Evolutionary conservation across 2,113 vertebrate genomes (phyloP), one percentile per base, ranked within the genome.

Genomic region (Alectura lathami): DNA sequence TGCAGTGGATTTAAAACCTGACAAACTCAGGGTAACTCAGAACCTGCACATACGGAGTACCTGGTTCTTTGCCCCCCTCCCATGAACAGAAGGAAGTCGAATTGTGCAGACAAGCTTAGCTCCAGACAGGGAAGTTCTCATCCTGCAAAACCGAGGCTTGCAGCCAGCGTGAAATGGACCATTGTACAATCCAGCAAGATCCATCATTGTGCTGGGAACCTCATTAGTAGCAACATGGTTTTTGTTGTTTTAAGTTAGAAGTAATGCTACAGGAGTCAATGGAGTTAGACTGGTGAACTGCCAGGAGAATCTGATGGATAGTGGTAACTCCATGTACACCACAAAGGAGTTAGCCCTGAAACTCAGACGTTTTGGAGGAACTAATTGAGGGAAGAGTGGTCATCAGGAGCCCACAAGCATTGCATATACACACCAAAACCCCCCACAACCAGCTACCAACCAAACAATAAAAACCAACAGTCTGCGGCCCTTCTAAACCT

Each of bases 61-160:
- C 40, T 2, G 16, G 9, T 21, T 14, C 69, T 45, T 32, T 50
- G 57, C n/a, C 13, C 10, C 42, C 42, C 0, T 3, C 75, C 53
- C 29, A 0, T 0, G 3, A 32, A 8, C 42, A 1, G 22, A 17
- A 10, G 5, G 21, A 18, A 21, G 32, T 1, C 3, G 13, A 6
- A 1, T 10, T 0, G 2, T 0, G 56, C 32, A 3, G 72, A 13
- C 6, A 1, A 4, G 0, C 29, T 4, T 2, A 20, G 59, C 76
- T 38, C 62, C 74, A 8, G 84, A 29, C 78, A 6, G 42, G 14
- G 4, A n/a, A 13, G 24, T 4, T 15, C 72, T 40, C 22, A 21
- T 16, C 50, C 38, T 4, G 62, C n/a, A 14, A 18, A 48, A 24
- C 11, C 40, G 0, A 0, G 13, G 23, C 17, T 32, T 2, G 5